phyloP scores from a whole-genome alignment of 2,113 vertebrate species.

The Oryzias javanicus region DNA sequence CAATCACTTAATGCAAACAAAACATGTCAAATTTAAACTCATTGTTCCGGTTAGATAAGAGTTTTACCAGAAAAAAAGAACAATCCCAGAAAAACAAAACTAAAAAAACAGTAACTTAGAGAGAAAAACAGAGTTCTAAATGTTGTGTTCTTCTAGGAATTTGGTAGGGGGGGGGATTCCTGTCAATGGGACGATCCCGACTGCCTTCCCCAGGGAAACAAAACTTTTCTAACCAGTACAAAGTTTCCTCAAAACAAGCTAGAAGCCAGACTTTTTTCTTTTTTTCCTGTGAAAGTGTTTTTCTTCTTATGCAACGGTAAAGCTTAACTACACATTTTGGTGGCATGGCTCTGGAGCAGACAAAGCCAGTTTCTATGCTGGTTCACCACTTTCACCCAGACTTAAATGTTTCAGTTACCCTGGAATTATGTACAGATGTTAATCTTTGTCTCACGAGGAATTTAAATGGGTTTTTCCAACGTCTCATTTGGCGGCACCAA shows the following conservation, averaged over 20 bases:
- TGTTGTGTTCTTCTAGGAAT: conserved; percentile 36
- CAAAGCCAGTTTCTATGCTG: background rate
- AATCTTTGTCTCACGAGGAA: background rate
- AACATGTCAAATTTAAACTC: too few species aligned
- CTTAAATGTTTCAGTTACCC: conserved; percentile 6
- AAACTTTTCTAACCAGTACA: conserved; percentile 31
- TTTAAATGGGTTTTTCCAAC: background rate
- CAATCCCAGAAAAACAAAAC: background rate
- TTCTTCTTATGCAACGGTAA: conserved; percentile 1
- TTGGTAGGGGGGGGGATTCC: conserved; percentile 22
- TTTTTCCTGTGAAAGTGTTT: background rate
- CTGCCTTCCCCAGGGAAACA: conserved; percentile 36
- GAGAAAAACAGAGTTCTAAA: conserved; percentile 11
- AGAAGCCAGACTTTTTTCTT: conserved; percentile 3
- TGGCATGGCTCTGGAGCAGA: background rate
- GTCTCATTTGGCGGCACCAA: background rate
- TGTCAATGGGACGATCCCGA: conserved; percentile 21
- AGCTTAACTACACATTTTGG: background rate
- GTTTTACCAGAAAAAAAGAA: background rate
- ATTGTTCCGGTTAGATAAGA: too few species aligned
- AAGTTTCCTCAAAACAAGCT: conserved; percentile 33
- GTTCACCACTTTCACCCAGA: conserved; percentile 4
- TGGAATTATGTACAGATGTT: background rate
- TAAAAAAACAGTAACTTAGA: conserved; percentile 1
- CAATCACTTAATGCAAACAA: too few species aligned